phyloP scores from a whole-genome alignment of 2,797 vertebrate species.

The Synanceia verrucosa region DNA sequence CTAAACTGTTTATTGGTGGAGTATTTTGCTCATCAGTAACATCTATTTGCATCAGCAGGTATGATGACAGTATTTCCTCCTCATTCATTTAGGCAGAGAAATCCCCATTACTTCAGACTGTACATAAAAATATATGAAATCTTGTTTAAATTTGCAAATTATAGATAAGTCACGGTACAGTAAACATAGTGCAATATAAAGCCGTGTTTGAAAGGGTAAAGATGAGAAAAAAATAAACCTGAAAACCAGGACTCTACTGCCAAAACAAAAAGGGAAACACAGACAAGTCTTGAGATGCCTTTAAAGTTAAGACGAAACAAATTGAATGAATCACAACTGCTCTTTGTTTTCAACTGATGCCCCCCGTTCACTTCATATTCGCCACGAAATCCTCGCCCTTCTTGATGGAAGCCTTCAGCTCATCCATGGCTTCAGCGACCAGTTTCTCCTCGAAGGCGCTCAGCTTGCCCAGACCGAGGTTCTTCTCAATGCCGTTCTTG shows the following conservation, averaged over 20 bases:
- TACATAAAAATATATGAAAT: conserved; percentile 59
- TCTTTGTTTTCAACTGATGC: conserved; percentile 12
- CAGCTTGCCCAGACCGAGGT: conserved; percentile 94
- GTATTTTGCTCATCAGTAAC: conserved; percentile 66
- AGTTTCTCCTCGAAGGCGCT: conserved; percentile 95
- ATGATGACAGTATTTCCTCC: conserved; percentile 66
- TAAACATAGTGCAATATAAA: conserved; percentile 40
- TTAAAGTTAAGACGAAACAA: conserved; percentile 56
- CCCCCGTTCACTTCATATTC: conserved; percentile 88
- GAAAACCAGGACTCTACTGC: conserved; percentile 22
- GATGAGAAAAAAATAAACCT: background rate
- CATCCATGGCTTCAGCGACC: conserved; percentile 87
- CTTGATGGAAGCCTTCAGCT: conserved; percentile 96
- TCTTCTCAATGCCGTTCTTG: conserved; percentile 98
- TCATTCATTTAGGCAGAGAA: conserved; percentile 50
- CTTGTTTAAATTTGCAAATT: conserved; percentile 53
- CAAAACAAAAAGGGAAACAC: conserved; percentile 62
- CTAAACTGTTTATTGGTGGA: conserved; percentile 74
- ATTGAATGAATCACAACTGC: conserved; percentile 39
- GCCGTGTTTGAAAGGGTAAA: conserved; percentile 16
- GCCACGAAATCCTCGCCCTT: conserved; percentile 97
- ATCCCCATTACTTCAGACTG: conserved; percentile 20
- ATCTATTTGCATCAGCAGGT: conserved; percentile 56
- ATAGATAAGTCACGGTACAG: conserved; percentile 59
- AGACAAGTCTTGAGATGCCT: conserved; percentile 54